These are phyloP conservation scores for Schizopygopsis malacanthus DNA, from an alignment of 2,797 vertebrate genomes.

Conservation along the genomic window DNA sequence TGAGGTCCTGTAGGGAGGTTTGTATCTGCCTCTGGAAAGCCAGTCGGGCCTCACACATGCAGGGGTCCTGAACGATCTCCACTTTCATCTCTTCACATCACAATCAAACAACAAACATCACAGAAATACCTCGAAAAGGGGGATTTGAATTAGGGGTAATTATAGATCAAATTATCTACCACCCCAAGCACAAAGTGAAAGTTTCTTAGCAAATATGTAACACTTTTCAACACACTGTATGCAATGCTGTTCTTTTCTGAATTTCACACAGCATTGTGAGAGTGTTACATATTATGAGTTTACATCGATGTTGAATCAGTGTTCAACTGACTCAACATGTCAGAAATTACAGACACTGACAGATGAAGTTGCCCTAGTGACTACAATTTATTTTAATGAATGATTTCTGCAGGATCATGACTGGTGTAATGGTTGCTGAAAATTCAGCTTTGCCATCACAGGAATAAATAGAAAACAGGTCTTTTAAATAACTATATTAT, in stretches of 20 bases:
- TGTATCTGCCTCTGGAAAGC: slow-evolving; percentile 88
- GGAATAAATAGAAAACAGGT: background rate
- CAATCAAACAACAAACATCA: slow-evolving; percentile 63
- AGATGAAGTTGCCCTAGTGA: slow-evolving; percentile 48
- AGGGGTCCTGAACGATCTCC: slow-evolving; percentile 81
- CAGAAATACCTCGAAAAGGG: background rate
- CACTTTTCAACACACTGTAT: slow-evolving; percentile 47
- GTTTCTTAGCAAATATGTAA: slow-evolving; percentile 51
- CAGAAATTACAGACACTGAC: slow-evolving; percentile 46
- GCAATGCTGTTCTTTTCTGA: slow-evolving; percentile 53
- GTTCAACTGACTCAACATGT: slow-evolving; percentile 44
- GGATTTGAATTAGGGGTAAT: background rate
- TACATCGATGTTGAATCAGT: slow-evolving; percentile 48
- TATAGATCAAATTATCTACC: background rate
- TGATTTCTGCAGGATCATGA: background rate
- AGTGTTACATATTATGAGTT: slow-evolving; percentile 57
- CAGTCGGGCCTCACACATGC: slow-evolving; percentile 88
- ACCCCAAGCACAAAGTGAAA: slow-evolving; percentile 10
- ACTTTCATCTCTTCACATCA: slow-evolving; percentile 78
- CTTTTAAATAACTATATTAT: background rate
- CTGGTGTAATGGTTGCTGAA: background rate
- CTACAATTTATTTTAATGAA: background rate
- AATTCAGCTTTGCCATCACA: background rate
- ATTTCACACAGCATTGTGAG: slow-evolving; percentile 48
- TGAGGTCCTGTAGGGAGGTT: slow-evolving; percentile 84